Evolutionary conservation across 2,797 vertebrate species (phyloP).

Genomic region (Falco peregrinus): DNA sequence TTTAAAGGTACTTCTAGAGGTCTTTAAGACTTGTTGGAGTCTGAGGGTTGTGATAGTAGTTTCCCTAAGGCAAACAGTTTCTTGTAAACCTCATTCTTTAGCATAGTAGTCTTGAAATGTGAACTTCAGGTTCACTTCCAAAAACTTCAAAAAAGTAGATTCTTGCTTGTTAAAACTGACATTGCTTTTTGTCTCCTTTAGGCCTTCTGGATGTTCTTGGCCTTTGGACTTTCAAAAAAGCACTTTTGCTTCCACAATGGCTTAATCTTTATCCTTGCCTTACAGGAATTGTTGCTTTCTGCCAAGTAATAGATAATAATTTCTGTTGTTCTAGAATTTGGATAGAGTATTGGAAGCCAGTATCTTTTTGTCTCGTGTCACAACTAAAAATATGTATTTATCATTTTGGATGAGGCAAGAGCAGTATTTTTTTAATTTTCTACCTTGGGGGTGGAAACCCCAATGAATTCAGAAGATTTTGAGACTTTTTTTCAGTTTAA

Average conservation of each 20-base stretch:
- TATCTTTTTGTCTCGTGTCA: not conserved
- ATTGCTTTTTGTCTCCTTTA: not conserved
- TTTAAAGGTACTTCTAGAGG: not conserved
- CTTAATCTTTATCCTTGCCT: conserved; percentile 42
- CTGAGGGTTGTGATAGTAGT: not conserved
- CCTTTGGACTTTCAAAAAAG: not conserved
- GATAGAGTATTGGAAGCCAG: not conserved
- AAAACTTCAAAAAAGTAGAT: not conserved
- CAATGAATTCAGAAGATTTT: not conserved
- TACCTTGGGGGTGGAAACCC: not conserved
- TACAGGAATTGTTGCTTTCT: not conserved
- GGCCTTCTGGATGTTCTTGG: not conserved
- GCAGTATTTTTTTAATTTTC: not conserved
- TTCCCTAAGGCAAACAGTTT: not conserved
- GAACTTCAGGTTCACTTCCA: not conserved
- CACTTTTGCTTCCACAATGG: not conserved
- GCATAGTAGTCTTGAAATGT: not conserved
- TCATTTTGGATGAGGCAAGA: not conserved
- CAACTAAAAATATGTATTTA: not conserved
- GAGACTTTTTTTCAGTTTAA: not conserved
- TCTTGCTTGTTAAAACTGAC: not conserved
- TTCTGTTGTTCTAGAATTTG: not conserved
- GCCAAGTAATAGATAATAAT: not conserved
- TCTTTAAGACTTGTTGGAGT: not conserved
- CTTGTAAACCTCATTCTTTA: not conserved